A percentile compares a stretch with the other conserved stretches of the same genome.
These are phyloP conservation scores for Conistra vaccinii DNA, from an alignment of 2,888 invertebrate genomes.

Conservation along the genomic window DNA sequence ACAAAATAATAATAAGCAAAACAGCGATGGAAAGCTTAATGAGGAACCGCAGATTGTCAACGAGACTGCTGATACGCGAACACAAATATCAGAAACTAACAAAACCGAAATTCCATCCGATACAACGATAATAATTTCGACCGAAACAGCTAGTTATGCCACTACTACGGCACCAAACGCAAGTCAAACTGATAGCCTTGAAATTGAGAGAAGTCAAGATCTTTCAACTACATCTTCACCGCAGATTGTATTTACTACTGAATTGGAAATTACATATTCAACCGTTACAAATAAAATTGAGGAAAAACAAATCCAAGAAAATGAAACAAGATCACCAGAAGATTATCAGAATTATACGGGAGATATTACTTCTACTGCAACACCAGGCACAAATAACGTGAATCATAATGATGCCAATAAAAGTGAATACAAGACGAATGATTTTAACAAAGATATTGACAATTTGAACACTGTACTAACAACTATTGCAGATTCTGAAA, in stretches of 20 bases:
- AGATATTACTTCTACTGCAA: not conserved
- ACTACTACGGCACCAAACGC: conserved; percentile 26
- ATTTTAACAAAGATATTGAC: not conserved
- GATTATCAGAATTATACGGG: conserved; percentile 9
- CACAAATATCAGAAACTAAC: conserved; percentile 15
- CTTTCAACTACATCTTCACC: conserved; percentile 6
- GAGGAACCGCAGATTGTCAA: conserved; percentile 15
- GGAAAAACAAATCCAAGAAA: not conserved
- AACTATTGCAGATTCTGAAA: conserved; percentile 9
- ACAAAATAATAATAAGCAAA: conserved; percentile 16
- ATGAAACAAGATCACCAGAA: not conserved
- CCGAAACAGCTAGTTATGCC: not conserved
- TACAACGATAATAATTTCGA: conserved; percentile 16
- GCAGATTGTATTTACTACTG: conserved; percentile 3
- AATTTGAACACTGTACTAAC: conserved; percentile 1
- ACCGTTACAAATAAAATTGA: not conserved
- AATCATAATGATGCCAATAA: conserved; percentile 2
- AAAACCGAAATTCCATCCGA: conserved; percentile 9
- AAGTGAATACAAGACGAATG: not conserved
- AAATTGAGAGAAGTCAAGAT: not conserved
- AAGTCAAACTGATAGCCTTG: conserved; percentile 31
- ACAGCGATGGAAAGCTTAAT: conserved; percentile 19
- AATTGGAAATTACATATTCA: conserved; percentile 8
- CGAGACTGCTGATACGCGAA: conserved; percentile 24
- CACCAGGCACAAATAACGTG: not conserved